Conservation (phyloP, 2,888 invertebrate species). For the Heliothis peltigera region DNA sequence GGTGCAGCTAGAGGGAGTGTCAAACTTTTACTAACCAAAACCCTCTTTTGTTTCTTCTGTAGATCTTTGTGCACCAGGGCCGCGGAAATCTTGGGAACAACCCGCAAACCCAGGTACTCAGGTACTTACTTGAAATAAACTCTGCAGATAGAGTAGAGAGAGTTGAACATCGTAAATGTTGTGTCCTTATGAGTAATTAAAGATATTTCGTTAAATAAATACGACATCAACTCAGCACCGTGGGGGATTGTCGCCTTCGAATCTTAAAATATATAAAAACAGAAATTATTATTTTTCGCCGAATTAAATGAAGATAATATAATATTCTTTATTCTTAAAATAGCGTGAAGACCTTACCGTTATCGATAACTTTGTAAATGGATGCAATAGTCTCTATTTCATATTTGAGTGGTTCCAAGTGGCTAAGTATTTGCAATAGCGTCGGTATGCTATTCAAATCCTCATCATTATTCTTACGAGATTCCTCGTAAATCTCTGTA, state of each 20-base stretch:
- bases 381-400: conserved; percentile 89
- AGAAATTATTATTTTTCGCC: background rate
- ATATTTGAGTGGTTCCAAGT: conserved; percentile 84
- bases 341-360: conserved; percentile 67
- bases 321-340: too few relatives aligned
- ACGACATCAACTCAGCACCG: conserved; percentile 91
- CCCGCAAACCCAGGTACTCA: too few relatives aligned
- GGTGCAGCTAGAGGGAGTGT: too few relatives aligned
- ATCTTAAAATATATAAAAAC: conserved; percentile 67
- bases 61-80: too few relatives aligned
- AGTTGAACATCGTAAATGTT: conserved; percentile 89
- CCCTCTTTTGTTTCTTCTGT: too few relatives aligned
- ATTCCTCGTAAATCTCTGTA: conserved; percentile 81
- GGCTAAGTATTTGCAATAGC: conserved; percentile 79
- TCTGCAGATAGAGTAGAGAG: conserved; percentile 88
- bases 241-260: conserved; percentile 71
- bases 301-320: background rate
- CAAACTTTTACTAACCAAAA: too few relatives aligned
- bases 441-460: conserved; percentile 81
- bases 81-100: too few relatives aligned
- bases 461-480: conserved; percentile 63
- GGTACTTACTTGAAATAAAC: conserved; percentile 90
- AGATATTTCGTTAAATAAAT: conserved; percentile 91
- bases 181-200: conserved; percentile 89
- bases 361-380: conserved; percentile 87